phyloP scores from a whole-genome alignment of 2,888 invertebrate genomes.

The Choreutis nemorana region DNA sequence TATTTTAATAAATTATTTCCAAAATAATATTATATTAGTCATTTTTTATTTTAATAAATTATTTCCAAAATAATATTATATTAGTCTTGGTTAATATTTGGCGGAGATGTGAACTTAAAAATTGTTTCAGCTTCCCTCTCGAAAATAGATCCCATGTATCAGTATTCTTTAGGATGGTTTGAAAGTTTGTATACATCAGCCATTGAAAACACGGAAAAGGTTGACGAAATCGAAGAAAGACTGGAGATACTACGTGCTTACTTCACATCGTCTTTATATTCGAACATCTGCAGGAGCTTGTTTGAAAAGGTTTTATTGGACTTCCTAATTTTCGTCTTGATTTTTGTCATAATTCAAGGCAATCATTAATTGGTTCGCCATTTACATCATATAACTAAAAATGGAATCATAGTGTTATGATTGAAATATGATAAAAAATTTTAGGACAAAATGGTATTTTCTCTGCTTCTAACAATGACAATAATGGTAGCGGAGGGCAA shows the following conservation, averaged over 20 bases:
- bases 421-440: too few species aligned
- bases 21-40: background rate
- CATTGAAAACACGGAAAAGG: constrained; percentile 86
- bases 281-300: constrained; percentile 91
- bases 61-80: background rate
- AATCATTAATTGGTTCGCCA: background rate
- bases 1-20: constrained; percentile 1
- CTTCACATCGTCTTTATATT: constrained; percentile 90
- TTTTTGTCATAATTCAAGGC: background rate
- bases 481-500: constrained; percentile 69
- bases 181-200: constrained; percentile 86
- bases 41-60: background rate
- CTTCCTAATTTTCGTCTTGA: background rate
- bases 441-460: constrained; percentile 90
- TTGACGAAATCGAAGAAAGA: constrained; percentile 80
- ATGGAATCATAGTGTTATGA: background rate
- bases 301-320: constrained; percentile 79
- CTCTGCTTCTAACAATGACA: constrained; percentile 77
- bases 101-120: too few species aligned
- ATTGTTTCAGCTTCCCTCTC: constrained; percentile 79
- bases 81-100: background rate
- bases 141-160: constrained; percentile 97
- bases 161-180: constrained; percentile 95
- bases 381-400: too few species aligned
- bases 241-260: constrained; percentile 77